Base-by-base conservation (phyloP, 2,797 vertebrate species). In the Hyperoplus lanceolatus region DNA sequence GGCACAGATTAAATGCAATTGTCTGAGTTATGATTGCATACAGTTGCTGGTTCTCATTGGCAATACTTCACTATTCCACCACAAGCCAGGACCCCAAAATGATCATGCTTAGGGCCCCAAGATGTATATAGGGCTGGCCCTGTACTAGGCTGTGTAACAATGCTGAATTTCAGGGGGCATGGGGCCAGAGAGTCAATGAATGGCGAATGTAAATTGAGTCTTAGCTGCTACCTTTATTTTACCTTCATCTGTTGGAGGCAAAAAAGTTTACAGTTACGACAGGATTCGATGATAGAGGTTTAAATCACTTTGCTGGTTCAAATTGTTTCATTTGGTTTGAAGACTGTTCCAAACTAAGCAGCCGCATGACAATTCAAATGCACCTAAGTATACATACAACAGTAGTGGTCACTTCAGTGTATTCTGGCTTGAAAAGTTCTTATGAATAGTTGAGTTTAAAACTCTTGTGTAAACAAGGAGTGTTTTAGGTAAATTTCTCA, bases 171-270 rank as follows among this genome's bases (percentile, higher is more conserved):
- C 29, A 29, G 29, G 29, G 29, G 3, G 29, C 29, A 29, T 29
- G 29, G 29, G 29, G 29, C 29, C 29, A 29, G 29, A 63, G 51
- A 63, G 50, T 42, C n/a, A 5, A 8, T 29, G 59, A 59, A 65
- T 43, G 6, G 0, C 63, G 18, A 15, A 41, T 13, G 2, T 29
- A 21, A 46, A n/a, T 6, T 13, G 2, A 42, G 18, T 21, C 38
- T 21, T 48, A 64, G 36, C 6, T 43, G 38, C 18, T 48, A 36
- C 12, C 43, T 58, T 62, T 9, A 60, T 70, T 77, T 66, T 38
- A 41, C 18, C 39, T 6, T 45, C 43, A 13, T 63, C 13, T 39
- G 21, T 29, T 7, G 21, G 8, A 38, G 8, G 58, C 55, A 38
- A 70, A 70, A 65, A 15, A n/a, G 3, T 29, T 39, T 18, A 38